Evolutionary conservation across 2,888 invertebrate species (phyloP), one percentile per base, ranked within the genome.

Genomic region (Drosophila algonquin): DNA sequence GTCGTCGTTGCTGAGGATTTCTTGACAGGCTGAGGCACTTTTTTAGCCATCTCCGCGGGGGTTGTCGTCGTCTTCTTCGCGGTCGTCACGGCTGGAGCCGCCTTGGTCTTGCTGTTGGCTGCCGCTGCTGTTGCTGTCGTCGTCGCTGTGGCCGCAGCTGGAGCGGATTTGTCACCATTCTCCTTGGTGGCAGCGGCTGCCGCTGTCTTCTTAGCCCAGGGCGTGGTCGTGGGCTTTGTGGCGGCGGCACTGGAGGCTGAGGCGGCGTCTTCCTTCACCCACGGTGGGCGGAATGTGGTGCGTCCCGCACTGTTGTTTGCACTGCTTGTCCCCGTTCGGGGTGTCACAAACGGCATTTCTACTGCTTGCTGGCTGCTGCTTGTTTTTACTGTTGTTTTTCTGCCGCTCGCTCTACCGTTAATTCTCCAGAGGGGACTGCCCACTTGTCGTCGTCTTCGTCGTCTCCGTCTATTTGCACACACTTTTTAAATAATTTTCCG

Each of bases 241-340:
- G 79, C 71, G 51, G 63, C 62, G 44, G 57, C 60, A 21, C 65
- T 61, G 69, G 69, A 93, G 90, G 78, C 63, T 93, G 92, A 10
- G 93, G 93, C 77, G 27, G 79, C 90, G 74, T 91, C 91, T 14
- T 90, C 95, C 89, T 95, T 95, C 53, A 95, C 95, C 94, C 95
- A 95, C 63, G 95, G 95, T 51, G 95, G 95, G 63, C 95, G 93
- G 90, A 95, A 95, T 61, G 95, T 94, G 65, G 94, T 94, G 70
- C 95, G 93, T 88, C 93, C 94, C 44, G 80, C 78, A 62, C 81
- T 81, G 57, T 86, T 80, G n/a, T 79, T 82, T 40, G 89, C 73
- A 57, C 61, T 73, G 44, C 90, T 80, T 47, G 83, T 83, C 75
- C 84, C 83, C 75, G 65, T 21, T 18, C 89, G 90, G 55, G 91